Evolutionary conservation across 2,113 vertebrate genomes (phyloP).

Genomic region (Asarcornis scutulata): DNA sequence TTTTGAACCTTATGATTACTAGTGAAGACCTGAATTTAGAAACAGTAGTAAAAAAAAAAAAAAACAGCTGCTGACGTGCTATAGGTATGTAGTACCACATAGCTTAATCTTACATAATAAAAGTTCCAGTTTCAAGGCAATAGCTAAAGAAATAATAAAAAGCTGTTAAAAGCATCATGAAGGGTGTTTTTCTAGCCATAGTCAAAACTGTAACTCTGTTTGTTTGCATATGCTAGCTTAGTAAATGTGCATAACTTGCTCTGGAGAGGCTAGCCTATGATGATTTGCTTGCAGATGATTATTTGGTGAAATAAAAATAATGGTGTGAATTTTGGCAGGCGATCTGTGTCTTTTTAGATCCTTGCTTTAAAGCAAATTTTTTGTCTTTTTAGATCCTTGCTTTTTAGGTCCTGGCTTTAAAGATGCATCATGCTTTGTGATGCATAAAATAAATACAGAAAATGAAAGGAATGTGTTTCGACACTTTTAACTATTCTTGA

Average conservation of each 20-base stretch:
- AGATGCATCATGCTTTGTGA: neutral
- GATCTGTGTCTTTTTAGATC: neutral
- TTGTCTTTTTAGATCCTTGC: neutral
- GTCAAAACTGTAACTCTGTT: neutral
- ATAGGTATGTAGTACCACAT: fast-evolving
- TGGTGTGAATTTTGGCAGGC: neutral
- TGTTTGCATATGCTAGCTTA: neutral
- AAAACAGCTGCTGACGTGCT: neutral
- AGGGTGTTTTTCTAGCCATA: neutral
- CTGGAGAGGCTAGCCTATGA: fast-evolving
- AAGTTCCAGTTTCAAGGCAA: neutral
- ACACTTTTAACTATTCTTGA: neutral
- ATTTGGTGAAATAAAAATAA: neutral
- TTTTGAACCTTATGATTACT: neutral
- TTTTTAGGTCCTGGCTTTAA: neutral
- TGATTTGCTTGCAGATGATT: neutral
- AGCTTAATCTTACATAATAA: fast-evolving
- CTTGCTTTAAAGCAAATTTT: no score
- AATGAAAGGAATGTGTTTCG: neutral
- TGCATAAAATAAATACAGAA: neutral
- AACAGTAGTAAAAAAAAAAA: neutral
- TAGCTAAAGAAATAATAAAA: neutral
- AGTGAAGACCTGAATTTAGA: neutral
- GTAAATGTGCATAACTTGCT: neutral
- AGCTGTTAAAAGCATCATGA: neutral